These are phyloP conservation scores for Dexiosoma caninum DNA, from an alignment of 2,888 invertebrate genomes.

Conservation along the genomic window DNA sequence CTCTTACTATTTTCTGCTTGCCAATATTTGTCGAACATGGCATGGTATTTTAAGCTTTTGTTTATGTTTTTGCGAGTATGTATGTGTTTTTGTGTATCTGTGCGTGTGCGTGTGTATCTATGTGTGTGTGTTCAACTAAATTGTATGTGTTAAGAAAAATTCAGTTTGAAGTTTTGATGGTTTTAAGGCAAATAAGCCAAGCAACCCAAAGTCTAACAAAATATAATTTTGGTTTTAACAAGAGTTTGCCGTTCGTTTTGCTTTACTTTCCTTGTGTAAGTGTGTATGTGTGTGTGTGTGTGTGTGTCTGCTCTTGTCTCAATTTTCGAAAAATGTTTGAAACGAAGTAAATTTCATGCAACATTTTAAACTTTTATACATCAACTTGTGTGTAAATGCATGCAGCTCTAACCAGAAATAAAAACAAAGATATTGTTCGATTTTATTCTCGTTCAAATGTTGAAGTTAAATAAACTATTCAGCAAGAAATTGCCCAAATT, in stretches of 20 bases:
- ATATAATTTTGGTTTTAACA: slow-evolving; percentile 38
- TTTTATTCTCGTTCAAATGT: neutral
- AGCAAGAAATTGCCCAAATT: neutral
- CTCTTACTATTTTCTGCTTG: neutral
- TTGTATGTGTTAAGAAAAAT: neutral
- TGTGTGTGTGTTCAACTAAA: neutral
- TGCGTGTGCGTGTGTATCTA: neutral
- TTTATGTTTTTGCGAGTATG: neutral
- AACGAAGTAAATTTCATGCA: slow-evolving; percentile 4
- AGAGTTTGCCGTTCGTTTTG: slow-evolving; percentile 34
- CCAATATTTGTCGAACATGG: slow-evolving; percentile 1
- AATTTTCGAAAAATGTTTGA: slow-evolving; percentile 15
- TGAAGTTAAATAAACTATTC: neutral
- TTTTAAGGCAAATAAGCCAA: slow-evolving; percentile 47
- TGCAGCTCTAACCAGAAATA: neutral
- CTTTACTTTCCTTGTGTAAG: neutral
- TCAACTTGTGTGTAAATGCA: neutral
- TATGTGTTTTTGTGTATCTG: neutral
- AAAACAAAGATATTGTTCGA: neutral
- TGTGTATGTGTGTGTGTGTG: neutral
- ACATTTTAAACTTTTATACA: neutral
- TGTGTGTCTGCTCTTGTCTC: neutral
- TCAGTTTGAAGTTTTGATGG: slow-evolving; percentile 17
- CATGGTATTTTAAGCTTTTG: neutral
- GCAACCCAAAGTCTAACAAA: slow-evolving; percentile 24